Percentiles rank a stretch among this genome's conserved stretches.
These are phyloP conservation scores for Reticulitermes speratus DNA, from an alignment of 1,140 invertebrate genomes.

Conservation along the genomic window DNA sequence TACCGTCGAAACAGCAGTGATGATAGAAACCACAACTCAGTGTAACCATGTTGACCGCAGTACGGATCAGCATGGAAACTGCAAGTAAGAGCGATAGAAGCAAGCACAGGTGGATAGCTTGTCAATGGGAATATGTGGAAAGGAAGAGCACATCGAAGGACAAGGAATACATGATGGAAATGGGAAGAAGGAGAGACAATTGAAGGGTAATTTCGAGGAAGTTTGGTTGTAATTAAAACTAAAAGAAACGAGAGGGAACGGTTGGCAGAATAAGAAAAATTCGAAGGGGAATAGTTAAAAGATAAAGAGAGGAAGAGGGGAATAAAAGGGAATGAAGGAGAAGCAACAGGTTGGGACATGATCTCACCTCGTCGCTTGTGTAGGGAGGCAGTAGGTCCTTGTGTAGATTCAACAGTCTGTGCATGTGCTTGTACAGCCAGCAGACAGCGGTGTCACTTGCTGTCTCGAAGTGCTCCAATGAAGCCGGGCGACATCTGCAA, in stretches of 20 bases:
- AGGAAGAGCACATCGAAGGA: background rate
- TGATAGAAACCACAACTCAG: background rate
- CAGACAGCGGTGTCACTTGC: conserved; percentile 48
- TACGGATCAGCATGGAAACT: background rate
- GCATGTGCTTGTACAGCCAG: conserved; percentile 36
- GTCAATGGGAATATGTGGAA: no score
- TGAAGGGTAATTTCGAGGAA: background rate
- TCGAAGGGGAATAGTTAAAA: background rate
- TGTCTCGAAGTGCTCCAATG: conserved; percentile 43
- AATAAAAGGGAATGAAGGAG: background rate
- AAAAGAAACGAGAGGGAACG: background rate
- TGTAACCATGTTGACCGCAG: background rate
- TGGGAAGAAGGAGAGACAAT: background rate
- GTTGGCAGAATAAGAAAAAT: background rate
- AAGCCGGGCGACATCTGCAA: conserved; percentile 41
- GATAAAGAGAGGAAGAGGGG: background rate
- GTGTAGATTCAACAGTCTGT: conserved; percentile 44
- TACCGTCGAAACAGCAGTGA: background rate
- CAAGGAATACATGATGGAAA: background rate
- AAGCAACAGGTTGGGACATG: no score
- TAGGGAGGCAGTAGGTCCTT: conserved; percentile 42
- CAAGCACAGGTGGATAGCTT: background rate
- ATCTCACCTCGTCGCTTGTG: conserved; percentile 44
- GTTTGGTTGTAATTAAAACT: background rate
- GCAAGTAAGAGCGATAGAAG: background rate